Percentiles rank a stretch among this genome's conserved stretches.
Conservation (phyloP, 2,888 invertebrate species). For the Gnatocerus cornutus region DNA sequence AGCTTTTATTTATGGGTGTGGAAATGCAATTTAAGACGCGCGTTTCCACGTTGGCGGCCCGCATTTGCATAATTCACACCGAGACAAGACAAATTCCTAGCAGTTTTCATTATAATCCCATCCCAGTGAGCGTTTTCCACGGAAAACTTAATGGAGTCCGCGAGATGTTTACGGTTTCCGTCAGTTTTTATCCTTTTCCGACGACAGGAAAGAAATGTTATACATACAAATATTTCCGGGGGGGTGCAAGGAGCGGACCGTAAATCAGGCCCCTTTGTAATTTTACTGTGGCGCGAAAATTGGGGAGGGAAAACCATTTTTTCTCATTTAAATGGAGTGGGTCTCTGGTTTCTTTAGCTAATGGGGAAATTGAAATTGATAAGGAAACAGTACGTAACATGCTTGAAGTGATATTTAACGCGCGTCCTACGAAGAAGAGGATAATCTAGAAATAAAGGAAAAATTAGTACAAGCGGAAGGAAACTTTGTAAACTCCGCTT, state of each 20-base stretch:
- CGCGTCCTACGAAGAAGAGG: too few species aligned
- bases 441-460: too few species aligned
- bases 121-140: constrained; percentile 62
- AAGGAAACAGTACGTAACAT: too few species aligned
- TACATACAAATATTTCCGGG: constrained; percentile 51
- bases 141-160: constrained; percentile 67
- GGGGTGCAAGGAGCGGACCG: constrained; percentile 15
- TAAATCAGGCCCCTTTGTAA: constrained; percentile 33
- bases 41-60: constrained; percentile 67
- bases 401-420: too few species aligned
- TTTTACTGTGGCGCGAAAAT: constrained; percentile 15
- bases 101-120: constrained; percentile 69
- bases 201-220: constrained; percentile 51
- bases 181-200: constrained; percentile 61
- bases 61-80: constrained; percentile 69
- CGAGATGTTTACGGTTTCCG: constrained; percentile 65
- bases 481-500: too few species aligned
- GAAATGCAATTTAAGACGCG: constrained; percentile 68
- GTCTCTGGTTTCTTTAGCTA: constrained; percentile 4
- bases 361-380: constrained; percentile 6
- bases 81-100: constrained; percentile 69
- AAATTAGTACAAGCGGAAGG: too few species aligned
- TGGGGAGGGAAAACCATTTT: constrained; percentile 4
- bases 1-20: constrained; percentile 65
- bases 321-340: constrained; percentile 15